Percentiles rank a stretch among this genome's conserved stretches.
Evolutionary conservation across 2,797 vertebrate genomes (phyloP).

Genomic region (Leptodactylus fallax): DNA sequence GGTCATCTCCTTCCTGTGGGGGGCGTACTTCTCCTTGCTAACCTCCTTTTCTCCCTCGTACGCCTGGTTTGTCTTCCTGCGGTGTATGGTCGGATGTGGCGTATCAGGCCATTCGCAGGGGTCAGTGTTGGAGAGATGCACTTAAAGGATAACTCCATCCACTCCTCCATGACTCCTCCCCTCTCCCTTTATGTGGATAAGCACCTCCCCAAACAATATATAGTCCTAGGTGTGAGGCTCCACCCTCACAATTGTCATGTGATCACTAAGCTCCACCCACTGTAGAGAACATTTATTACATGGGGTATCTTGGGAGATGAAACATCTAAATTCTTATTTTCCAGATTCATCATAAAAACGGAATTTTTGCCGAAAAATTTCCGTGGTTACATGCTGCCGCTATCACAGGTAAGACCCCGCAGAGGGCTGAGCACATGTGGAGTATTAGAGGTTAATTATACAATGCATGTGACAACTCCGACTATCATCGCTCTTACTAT

Average conservation of each 20-base stretch:
- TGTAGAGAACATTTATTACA: too few species aligned
- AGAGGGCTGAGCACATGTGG: too few species aligned
- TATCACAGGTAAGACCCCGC: conserved; percentile 83
- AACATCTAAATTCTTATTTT: not conserved
- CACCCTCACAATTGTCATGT: not conserved
- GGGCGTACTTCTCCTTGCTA: conserved; percentile 91
- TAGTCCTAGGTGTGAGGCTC: not conserved
- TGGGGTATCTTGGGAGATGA: not conserved
- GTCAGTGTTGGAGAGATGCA: conserved; percentile 71
- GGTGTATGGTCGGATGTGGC: conserved; percentile 91
- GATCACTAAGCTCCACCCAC: too few species aligned
- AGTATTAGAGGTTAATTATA: not conserved
- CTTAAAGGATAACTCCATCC: not conserved
- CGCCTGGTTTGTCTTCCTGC: conserved; percentile 91
- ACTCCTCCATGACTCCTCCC: not conserved
- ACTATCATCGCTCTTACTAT: too few species aligned
- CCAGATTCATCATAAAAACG: conserved; percentile 91
- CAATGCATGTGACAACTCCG: not conserved
- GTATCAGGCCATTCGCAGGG: conserved; percentile 90
- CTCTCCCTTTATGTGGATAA: too few species aligned
- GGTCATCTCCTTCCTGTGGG: conserved; percentile 88
- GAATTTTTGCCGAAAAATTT: conserved; percentile 92
- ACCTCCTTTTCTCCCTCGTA: conserved; percentile 92
- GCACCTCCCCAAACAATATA: too few species aligned
- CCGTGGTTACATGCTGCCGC: conserved; percentile 85